A percentile compares a stretch with the other conserved stretches of the same genome.
phyloP scores from a whole-genome alignment of 1,140 invertebrate species.

The Tetramorium simillimum region DNA sequence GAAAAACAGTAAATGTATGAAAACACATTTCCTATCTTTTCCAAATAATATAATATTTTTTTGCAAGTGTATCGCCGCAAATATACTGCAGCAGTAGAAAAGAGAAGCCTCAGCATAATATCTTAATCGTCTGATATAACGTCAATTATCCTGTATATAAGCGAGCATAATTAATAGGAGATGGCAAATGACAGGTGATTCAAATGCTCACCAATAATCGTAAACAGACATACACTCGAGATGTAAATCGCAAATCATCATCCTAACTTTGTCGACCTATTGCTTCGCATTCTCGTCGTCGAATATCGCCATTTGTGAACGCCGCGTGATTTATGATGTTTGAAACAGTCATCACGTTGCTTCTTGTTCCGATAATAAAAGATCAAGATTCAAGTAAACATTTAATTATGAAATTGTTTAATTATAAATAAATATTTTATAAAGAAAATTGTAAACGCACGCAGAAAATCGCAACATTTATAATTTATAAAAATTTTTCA shows the following conservation, averaged over 20 bases:
- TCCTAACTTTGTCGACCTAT: constrained; percentile 27
- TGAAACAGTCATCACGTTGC: not conserved
- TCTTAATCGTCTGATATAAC: constrained; percentile 4
- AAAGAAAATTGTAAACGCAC: not conserved
- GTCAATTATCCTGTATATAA: constrained; percentile 3
- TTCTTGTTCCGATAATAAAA: not conserved
- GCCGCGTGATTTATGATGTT: constrained; percentile 14
- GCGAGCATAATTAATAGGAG: constrained; percentile 63
- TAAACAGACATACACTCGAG: constrained; percentile 39
- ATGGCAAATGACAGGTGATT: constrained; percentile 58
- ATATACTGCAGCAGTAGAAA: not conserved
- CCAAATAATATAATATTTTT: not conserved
- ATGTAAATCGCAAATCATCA: constrained; percentile 49
- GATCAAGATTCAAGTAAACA: not conserved
- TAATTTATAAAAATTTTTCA: not conserved
- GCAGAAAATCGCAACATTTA: not conserved
- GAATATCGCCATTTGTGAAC: constrained; percentile 16
- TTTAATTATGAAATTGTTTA: not conserved
- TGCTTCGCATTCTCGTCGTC: not conserved
- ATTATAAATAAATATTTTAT: not conserved
- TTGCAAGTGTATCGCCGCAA: not conserved
- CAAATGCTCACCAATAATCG: constrained; percentile 54
- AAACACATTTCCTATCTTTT: not conserved
- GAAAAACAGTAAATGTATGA: not conserved
- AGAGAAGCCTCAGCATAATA: not conserved